Evolutionary conservation across 2,797 vertebrate genomes (phyloP), one percentile per base, ranked within the genome.

Genomic region (Phrynocephalus guinanensis): DNA sequence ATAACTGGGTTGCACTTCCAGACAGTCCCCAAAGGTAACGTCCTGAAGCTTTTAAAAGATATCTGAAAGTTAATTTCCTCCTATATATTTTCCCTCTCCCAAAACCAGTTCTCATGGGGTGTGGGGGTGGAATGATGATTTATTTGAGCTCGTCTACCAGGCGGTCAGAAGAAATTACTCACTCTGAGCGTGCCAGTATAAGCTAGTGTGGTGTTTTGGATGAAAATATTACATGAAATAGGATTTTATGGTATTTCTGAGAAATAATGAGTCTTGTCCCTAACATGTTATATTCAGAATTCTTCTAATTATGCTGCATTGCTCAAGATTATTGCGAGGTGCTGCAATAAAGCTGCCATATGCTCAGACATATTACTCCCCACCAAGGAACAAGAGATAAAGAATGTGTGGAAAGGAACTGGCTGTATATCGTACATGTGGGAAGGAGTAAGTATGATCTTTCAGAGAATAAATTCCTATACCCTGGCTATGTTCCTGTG

Each of bases 151-250:
- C 90, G 88, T 26, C 18, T 85, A 89, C 0, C 2, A 94, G 93
- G 88, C 84, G 87, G 93, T 89, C n/a, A 22, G 88, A 92, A 80
- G 56, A 26, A 91, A 28, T 87, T 87, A 95, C 93, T 95, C 87
- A 93, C 95, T 94, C 93, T 86, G 87, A 91, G 50, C 8, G 68
- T 79, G 91, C 90, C 89, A 89, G 71, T 91, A 93, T 44, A 89
- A 95, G 91, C 83, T 71, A 90, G 75, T 60, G 3, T 6, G 33
- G 60, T 67, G 38, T 84, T 90, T 79, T 73, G 92, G 88, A 92
- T 90, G 79, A 94, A 91, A 95, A 78, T 87, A 84, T 79, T 87
- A 52, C 88, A 92, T 48, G 84, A 94, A 95, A 95, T 93, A 38
- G 38, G 77, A 66, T 83, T 91, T 94, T 91, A 86, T 84, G 86